A percentile compares a stretch with the other conserved stretches of the same genome.
phyloP scores from a whole-genome alignment of 2,797 vertebrate species.

The Halcyon smyrnensis region DNA sequence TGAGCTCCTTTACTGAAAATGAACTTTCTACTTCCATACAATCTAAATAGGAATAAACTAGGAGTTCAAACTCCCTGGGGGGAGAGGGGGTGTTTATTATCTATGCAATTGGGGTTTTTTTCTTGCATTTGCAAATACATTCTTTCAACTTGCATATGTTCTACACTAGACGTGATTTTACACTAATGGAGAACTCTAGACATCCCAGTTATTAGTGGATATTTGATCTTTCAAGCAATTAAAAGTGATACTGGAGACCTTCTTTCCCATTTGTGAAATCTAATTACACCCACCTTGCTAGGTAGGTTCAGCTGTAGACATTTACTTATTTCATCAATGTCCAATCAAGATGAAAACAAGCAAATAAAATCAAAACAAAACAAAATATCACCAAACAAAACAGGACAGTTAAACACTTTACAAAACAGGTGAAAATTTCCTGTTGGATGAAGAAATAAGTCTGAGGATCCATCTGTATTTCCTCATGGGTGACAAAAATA shows the following conservation, averaged over 20 bases:
- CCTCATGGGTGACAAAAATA: background rate
- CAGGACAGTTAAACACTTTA: background rate
- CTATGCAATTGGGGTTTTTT: background rate
- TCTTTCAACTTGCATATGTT: background rate
- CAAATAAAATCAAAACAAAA: background rate
- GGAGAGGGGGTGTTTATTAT: background rate
- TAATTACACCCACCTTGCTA: background rate
- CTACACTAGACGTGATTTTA: background rate
- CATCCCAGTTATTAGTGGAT: background rate
- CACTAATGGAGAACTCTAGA: background rate
- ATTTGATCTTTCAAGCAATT: background rate
- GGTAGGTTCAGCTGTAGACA: background rate
- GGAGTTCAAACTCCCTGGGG: background rate
- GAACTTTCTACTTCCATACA: accelerated
- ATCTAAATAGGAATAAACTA: background rate
- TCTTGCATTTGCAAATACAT: background rate
- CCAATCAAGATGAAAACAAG: background rate
- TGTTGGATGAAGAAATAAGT: background rate
- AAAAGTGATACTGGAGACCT: background rate
- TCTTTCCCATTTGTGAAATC: background rate
- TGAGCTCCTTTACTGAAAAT: background rate
- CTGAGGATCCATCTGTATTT: background rate
- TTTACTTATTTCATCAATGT: background rate
- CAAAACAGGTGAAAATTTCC: background rate
- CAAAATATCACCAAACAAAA: background rate